Conservation (phyloP, 2,888 invertebrate species). For the Drosophila parthenogenetica region DNA sequence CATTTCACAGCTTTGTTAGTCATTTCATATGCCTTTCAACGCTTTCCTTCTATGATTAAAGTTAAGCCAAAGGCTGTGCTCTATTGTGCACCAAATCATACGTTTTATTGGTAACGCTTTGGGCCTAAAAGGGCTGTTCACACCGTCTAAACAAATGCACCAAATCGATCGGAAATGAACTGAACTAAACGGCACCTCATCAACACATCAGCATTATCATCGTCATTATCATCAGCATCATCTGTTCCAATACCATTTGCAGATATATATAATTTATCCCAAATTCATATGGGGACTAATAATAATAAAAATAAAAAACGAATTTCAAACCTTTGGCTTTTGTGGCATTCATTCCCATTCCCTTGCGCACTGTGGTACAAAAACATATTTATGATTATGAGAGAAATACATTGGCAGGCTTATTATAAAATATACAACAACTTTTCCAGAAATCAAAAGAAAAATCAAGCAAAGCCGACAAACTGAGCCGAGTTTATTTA, state of each 20-base stretch:
- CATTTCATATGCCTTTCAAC: background rate
- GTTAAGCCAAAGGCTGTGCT: conserved; percentile 10
- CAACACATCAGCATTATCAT: conserved; percentile 79
- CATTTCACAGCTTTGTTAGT: background rate
- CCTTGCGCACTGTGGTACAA: conserved; percentile 53
- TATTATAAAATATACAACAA: conserved; percentile 79
- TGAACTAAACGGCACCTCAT: conserved; percentile 76
- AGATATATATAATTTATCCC: conserved; percentile 46
- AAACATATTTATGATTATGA: conserved; percentile 81
- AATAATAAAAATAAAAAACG: conserved; percentile 48
- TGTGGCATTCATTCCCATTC: conserved; percentile 32
- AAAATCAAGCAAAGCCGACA: conserved; percentile 69
- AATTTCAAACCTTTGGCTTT: conserved; percentile 59
- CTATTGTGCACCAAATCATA: conserved; percentile 33
- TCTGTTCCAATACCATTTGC: conserved; percentile 12
- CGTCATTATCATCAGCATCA: conserved; percentile 67
- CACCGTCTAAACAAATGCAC: conserved; percentile 27
- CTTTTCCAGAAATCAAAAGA: conserved; percentile 79
- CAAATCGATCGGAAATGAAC: conserved; percentile 35
- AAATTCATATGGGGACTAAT: conserved; percentile 56
- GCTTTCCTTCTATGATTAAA: conserved; percentile 9
- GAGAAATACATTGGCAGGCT: conserved; percentile 77
- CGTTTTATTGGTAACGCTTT: conserved; percentile 55
- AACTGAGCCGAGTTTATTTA: conserved; percentile 61
- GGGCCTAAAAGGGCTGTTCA: conserved; percentile 46